Base-by-base conservation (phyloP, 1,140 invertebrate species). In the Calycopis cecrops region DNA sequence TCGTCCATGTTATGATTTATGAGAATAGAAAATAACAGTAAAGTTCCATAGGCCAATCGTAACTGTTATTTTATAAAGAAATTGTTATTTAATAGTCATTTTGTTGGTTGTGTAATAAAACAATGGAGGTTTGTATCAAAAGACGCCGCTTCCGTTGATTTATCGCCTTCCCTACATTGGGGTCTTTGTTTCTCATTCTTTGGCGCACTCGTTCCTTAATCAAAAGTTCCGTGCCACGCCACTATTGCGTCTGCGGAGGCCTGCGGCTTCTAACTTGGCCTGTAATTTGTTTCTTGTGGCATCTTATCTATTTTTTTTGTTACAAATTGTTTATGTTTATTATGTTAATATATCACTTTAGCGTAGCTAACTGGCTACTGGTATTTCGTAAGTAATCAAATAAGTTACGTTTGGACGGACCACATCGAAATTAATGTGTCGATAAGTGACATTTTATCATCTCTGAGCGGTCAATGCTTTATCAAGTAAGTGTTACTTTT, bases 121-220 rank as follows among this genome's bases (percentile, higher is more conserved):
- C 69, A 75, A 73, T 71, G 56, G 60, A 66, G 59, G 59, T 65
- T 68, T 64, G 68, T 70, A 78, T 74, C 66, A 73, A 76, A 78
- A 73, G 69, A 65, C 55, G 52, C 75, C 71, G 77, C 71, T 68
- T 72, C 65, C 62, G 72, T 72, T 76, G 71, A 80, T 75, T 79
- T 78, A 79, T 80, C 64, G 67, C 52, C 55, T 63, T 70, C 67
- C 66, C 60, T 65, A 69, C 73, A 67, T 61, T 62, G 61, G 65
- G 57, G 65, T 55, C 71, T 76, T 73, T 79, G 69, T 78, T 70
- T 69, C 68, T 59, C 50, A 63, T 52, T 69, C 57, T 21, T 54
- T 28, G 48, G 60, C 60, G 72, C 64, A 67, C 58, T 61, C 62
- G 69, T 67, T 67, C 55, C 57, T 57, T 65, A 65, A 73, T 77